These are phyloP conservation scores for Willowsia nigromaculata DNA, from an alignment of 2,888 invertebrate genomes.

Conservation along the genomic window DNA sequence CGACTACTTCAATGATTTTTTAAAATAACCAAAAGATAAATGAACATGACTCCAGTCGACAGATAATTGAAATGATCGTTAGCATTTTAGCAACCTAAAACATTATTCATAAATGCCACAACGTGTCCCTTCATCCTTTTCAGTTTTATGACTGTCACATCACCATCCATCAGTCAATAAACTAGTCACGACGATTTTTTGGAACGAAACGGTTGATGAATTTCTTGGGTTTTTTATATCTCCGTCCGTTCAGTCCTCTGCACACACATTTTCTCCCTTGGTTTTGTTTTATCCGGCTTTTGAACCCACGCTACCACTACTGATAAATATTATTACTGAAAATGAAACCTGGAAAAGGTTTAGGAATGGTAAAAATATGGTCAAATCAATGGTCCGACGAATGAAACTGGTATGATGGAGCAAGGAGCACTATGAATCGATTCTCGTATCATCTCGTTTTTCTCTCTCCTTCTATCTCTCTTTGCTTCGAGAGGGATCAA, in stretches of 20 bases:
- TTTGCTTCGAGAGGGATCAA: conserved; percentile 7
- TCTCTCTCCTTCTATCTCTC: neutral
- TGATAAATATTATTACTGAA: conserved; percentile 35
- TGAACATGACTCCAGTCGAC: no score
- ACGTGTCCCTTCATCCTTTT: neutral
- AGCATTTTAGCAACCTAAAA: neutral
- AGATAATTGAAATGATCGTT: no score
- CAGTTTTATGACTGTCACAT: conserved; percentile 21
- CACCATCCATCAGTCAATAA: neutral
- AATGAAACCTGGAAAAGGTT: conserved; percentile 53
- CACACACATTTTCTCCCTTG: neutral
- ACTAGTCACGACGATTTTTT: neutral
- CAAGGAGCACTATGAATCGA: neutral
- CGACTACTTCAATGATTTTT: no score
- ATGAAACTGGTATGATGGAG: neutral
- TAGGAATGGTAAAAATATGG: conserved; percentile 16
- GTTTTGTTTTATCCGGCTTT: conserved; percentile 52
- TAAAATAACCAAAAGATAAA: no score
- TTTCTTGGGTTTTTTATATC: neutral
- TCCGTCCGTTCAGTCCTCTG: neutral
- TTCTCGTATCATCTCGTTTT: neutral
- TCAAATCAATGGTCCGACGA: neutral
- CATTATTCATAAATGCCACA: neutral
- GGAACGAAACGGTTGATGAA: conserved; percentile 7
- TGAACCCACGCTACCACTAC: conserved; percentile 38